phyloP scores from a whole-genome alignment of 2,888 invertebrate genomes.

The Chymomyza fuscimana region DNA sequence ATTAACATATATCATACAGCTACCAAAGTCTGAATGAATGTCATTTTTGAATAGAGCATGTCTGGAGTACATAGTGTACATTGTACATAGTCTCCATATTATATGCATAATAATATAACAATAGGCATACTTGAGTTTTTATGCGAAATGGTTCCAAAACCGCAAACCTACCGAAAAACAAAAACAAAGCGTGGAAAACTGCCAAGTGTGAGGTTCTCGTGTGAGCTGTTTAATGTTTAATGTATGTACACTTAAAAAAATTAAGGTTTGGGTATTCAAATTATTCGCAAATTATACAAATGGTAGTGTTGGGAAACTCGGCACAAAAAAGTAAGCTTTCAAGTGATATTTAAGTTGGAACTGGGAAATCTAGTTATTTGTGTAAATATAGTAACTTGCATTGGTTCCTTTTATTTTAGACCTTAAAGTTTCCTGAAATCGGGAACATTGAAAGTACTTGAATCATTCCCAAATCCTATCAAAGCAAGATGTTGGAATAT shows the following conservation, averaged over 20 bases:
- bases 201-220: constrained; percentile 64
- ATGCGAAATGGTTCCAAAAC: constrained; percentile 6
- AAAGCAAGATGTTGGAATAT: too few relatives aligned
- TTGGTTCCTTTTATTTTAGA: too few relatives aligned
- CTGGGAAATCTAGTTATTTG: too few relatives aligned
- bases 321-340: too few relatives aligned
- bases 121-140: neutral
- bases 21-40: neutral
- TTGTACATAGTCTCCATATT: neutral
- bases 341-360: too few relatives aligned
- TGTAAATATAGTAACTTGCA: too few relatives aligned
- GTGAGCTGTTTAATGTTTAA: constrained; percentile 38
- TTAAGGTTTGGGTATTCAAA: too few relatives aligned
- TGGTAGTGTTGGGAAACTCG: too few relatives aligned
- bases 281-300: too few relatives aligned
- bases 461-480: too few relatives aligned
- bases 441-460: too few relatives aligned
- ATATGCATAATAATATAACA: neutral
- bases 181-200: constrained; percentile 62
- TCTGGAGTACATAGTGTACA: neutral
- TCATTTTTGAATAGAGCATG: neutral
- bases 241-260: constrained; percentile 24
- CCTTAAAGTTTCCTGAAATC: too few relatives aligned
- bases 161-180: constrained; percentile 16
- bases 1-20: constrained; percentile 63